phyloP scores from a whole-genome alignment of 2,113 vertebrate genomes.

The Sinosuthora webbiana region DNA sequence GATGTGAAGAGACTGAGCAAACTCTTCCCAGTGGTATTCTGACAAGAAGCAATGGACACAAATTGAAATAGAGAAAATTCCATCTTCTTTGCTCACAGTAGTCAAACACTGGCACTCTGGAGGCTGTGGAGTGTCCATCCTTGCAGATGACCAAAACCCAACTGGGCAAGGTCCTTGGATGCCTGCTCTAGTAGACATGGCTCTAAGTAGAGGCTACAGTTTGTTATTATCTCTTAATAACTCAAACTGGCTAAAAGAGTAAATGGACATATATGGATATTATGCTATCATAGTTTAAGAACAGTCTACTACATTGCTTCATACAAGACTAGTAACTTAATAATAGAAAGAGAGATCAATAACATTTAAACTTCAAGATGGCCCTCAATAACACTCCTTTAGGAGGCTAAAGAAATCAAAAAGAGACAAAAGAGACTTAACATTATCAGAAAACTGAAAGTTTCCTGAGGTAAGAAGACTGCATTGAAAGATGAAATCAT shows the following conservation, averaged over 20 bases:
- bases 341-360: not conserved
- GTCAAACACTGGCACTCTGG: not conserved
- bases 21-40: not conserved
- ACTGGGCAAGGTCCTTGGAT: not conserved
- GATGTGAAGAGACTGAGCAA: not conserved
- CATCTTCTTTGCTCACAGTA: not conserved
- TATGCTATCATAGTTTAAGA: not conserved
- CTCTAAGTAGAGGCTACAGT: not conserved
- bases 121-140: not conserved
- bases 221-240: not conserved
- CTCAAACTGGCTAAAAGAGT: not conserved
- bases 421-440: not conserved
- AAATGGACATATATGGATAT: not conserved
- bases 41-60: not conserved
- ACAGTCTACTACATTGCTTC: not conserved
- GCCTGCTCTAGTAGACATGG: not conserved
- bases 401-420: not conserved
- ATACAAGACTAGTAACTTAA: not conserved
- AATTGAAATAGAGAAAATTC: not conserved
- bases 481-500: not conserved
- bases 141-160: not conserved
- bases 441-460: not conserved
- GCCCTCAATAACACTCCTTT: not conserved
- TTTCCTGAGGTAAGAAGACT: not conserved
- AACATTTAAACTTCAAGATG: not conserved